Evolutionary conservation across 2,888 invertebrate species (phyloP), one percentile per base, ranked within the genome.

Genomic region (Sericinus montela): DNA sequence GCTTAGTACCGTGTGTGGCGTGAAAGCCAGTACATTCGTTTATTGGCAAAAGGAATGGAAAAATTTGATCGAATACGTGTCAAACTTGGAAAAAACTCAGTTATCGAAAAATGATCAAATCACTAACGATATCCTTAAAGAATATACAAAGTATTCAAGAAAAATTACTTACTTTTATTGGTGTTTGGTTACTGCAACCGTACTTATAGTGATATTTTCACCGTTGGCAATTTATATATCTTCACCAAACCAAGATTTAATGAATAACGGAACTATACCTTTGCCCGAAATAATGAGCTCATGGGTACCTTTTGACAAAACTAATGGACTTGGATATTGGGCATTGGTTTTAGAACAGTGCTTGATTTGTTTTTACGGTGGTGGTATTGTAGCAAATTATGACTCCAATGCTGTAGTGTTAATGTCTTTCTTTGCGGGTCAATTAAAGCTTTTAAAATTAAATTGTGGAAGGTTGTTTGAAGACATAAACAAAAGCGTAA

Each of bases 241-340:
- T 0, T 73, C 77, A 1, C 14, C 60, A 3, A 60, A 63, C 1
- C 51, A 57, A 14, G 57, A 56, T 10, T 50, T 59, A 1, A 67
- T 74, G 1, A 63, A 43, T 15, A 76, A 80, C 52, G 76, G 71
- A 1, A 60, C 68, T 3, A 15, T 51, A 4, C 62, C 75, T 1
- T 80, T 77, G 61, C 84, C 86, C 34, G 82, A 85, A 61, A 79
- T 85, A 45, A 66, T 85, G 62, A 85, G 84, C 41, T 81, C 84
- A 1, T 86, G 84, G 84, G 54, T 72, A 1, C 85, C 84, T 1
- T 79, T 81, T 47, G 73, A 86, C 46, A 77, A 67, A 52, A 62
- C 75, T 0, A 61, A 57, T 50, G 77, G 81, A 0, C 48, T 56
- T 1, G 84, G 84, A 0, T 87, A 80, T 59, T 76, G 72, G 65